These are phyloP conservation scores for Casuarius casuarius DNA, from an alignment of 2,113 vertebrate genomes.

Conservation along the genomic window DNA sequence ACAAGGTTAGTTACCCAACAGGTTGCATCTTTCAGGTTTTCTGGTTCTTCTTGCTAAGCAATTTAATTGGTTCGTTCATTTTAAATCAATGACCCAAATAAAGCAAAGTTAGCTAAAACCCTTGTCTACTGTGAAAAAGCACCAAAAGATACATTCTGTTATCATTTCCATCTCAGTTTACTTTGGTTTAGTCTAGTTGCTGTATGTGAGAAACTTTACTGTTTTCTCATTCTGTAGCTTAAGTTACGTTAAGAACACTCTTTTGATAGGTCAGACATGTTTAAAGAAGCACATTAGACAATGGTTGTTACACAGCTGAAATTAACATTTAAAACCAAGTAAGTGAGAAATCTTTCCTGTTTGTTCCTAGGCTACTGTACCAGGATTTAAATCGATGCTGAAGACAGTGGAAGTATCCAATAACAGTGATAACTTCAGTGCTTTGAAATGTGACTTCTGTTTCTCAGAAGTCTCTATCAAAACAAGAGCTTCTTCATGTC, in stretches of 20 bases:
- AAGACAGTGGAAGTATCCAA: constrained; percentile 65
- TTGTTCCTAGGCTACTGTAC: constrained; percentile 76
- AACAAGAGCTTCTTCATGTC: constrained; percentile 41
- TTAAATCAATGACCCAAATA: background rate
- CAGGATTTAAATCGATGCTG: constrained; percentile 60
- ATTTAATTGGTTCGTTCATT: background rate
- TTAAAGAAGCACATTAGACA: background rate
- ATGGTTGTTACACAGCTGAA: background rate
- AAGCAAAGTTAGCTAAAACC: background rate
- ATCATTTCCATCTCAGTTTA: background rate
- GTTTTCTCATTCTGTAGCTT: background rate
- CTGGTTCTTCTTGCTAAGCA: no score
- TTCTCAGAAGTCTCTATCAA: constrained; percentile 37
- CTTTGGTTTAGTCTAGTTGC: background rate
- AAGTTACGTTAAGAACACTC: background rate
- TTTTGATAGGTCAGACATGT: fast-evolving
- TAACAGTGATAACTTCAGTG: constrained; percentile 67
- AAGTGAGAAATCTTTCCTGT: constrained; percentile 2
- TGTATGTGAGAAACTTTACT: fast-evolving
- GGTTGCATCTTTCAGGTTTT: background rate
- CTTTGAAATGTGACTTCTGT: constrained; percentile 74
- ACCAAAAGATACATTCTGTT: background rate
- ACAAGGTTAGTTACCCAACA: background rate
- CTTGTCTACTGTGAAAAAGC: background rate
- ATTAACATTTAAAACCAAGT: background rate